Percentiles rank a stretch among this genome's conserved stretches.
These are phyloP conservation scores for Cataglyphis altisquamis DNA, from an alignment of 2,888 invertebrate genomes.

Conservation along the genomic window DNA sequence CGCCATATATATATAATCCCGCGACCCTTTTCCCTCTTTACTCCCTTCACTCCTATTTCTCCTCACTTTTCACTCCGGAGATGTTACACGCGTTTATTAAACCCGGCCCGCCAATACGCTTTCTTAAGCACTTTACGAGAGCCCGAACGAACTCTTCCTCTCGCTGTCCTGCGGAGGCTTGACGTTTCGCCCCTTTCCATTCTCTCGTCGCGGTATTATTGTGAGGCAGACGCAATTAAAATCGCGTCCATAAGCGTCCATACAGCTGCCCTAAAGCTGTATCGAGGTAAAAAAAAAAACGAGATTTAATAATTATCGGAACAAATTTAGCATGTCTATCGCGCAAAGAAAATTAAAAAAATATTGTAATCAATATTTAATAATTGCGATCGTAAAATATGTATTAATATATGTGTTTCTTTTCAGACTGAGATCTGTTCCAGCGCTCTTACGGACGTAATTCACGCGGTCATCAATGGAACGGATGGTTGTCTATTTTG, in stretches of 20 bases:
- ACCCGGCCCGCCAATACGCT: slow-evolving; percentile 73
- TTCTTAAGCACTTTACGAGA: slow-evolving; percentile 80
- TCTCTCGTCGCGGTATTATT: slow-evolving; percentile 42
- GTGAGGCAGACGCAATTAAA: slow-evolving; percentile 67
- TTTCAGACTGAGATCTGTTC: slow-evolving; percentile 97
- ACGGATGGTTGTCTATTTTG: slow-evolving; percentile 97
- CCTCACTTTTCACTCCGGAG: slow-evolving; percentile 45
- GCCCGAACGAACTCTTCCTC: slow-evolving; percentile 49
- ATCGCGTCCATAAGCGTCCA: slow-evolving; percentile 59
- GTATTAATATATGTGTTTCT: slow-evolving; percentile 70
- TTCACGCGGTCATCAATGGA: slow-evolving; percentile 97
- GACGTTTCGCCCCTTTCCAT: slow-evolving; percentile 58
- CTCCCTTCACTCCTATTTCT: slow-evolving; percentile 22
- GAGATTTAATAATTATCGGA: not conserved
- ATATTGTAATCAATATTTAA: slow-evolving; percentile 5
- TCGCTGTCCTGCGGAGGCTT: slow-evolving; percentile 77
- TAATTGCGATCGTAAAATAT: not conserved
- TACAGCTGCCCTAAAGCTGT: slow-evolving; percentile 18
- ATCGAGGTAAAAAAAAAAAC: not conserved
- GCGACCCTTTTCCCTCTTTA: slow-evolving; percentile 34
- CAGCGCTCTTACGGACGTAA: slow-evolving; percentile 96
- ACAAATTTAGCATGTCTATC: not conserved
- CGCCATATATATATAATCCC: slow-evolving; percentile 51
- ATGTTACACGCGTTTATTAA: slow-evolving; percentile 78
- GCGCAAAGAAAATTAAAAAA: not conserved